Evolutionary conservation across 2,797 vertebrate species (phyloP), one percentile per base, ranked within the genome.

Genomic region (Sebastes jordani): DNA sequence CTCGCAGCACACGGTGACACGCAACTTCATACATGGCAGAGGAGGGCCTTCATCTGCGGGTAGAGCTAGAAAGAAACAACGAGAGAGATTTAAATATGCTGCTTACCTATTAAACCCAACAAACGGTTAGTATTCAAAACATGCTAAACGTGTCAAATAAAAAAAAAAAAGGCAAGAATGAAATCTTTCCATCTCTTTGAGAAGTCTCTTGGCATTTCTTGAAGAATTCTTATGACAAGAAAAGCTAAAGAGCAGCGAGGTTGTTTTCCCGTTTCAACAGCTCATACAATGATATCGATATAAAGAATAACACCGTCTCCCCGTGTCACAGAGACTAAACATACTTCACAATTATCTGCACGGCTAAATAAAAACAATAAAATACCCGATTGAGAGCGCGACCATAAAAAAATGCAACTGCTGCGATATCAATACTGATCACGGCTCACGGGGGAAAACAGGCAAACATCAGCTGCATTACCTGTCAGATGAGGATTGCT

Each of bases 1-100:
- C 83, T 91, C 87, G 20, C 95, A 95, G 91, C 95, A 95, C 88
- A 96, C 95, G 56, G 93, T 94, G 87, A 96, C 89, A 56, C 94
- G 93, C 78, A 96, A 82, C 92, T 94, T 95, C 95, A 96, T 96
- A 88, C 96, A 96, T 76, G 92, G 94, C 88, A 95, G 91, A 68
- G 90, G 91, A 80, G 94, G 93, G 62, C 94, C 95, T 88, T 96
- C 95, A 79, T 96, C 95, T 82, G 90, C 73, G 46, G 95, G 94
- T 42, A 95, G 92, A 62, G 95, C 96, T 96, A 73, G 34, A 74
- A 46, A 80, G 79, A 86, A 86, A 74, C 73, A 81, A 84, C 49
- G 62, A 68, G 32, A 66, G 36, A 66, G 36, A 59, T 61, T 76
- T 77, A 78, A 80, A 81, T 70, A 67, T 29, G 67, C 65, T 49